Evolutionary conservation across 2,797 vertebrate genomes (phyloP).

Genomic region (Falco naumanni): DNA sequence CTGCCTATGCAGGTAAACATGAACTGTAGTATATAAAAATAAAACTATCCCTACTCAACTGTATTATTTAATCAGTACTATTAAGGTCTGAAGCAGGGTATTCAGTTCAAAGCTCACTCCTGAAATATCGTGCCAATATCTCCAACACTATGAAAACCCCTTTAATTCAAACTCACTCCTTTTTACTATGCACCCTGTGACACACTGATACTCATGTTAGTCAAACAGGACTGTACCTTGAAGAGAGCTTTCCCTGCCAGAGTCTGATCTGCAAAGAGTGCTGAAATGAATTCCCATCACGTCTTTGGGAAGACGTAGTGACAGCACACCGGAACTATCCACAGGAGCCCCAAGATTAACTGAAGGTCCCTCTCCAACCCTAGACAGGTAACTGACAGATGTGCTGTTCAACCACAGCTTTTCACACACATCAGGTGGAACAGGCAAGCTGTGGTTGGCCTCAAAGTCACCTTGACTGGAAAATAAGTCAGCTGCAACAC

Average conservation of each 20-base stretch:
- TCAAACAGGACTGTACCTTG: neutral
- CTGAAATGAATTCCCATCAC: neutral
- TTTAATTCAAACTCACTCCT: neutral
- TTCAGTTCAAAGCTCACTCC: neutral
- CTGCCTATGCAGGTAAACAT: neutral
- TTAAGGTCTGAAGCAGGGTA: neutral
- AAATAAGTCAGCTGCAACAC: neutral
- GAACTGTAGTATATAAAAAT: neutral
- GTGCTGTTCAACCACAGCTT: neutral
- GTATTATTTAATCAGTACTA: neutral
- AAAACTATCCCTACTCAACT: neutral
- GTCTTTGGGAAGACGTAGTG: neutral
- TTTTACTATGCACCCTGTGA: neutral
- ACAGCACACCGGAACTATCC: neutral
- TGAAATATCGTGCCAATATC: neutral
- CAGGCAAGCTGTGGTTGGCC: neutral
- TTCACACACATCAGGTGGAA: neutral
- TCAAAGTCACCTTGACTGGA: slow-evolving; percentile 20
- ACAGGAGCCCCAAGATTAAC: neutral
- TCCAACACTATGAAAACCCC: neutral
- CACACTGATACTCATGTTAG: neutral
- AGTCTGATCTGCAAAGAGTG: neutral
- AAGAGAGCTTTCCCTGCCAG: neutral
- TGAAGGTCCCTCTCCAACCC: neutral
- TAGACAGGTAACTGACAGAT: neutral